Evolutionary conservation across 2,113 vertebrate genomes (phyloP).

Genomic region (Scytalopus superciliaris): DNA sequence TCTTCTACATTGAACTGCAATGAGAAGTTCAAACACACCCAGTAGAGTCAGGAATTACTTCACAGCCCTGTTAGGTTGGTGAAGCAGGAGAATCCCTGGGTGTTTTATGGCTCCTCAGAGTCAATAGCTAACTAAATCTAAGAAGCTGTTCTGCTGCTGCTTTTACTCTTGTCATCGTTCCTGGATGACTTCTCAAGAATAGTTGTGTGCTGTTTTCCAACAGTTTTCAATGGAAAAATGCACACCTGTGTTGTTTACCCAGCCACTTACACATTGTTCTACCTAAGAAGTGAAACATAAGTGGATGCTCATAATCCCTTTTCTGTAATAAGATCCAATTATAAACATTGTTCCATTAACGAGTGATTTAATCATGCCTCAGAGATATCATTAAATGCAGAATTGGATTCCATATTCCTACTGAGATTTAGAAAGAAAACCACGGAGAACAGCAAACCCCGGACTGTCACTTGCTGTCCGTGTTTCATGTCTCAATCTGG

Average conservation of each 20-base stretch:
- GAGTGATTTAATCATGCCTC: neutral
- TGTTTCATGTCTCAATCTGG: neutral
- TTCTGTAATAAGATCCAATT: neutral
- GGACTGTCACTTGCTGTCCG: neutral
- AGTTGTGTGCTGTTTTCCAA: rapidly evolving
- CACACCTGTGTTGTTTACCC: neutral
- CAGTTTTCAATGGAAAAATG: neutral
- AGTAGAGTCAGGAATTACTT: neutral
- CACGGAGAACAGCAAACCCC: neutral
- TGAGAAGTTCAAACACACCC: neutral
- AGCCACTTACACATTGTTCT: neutral
- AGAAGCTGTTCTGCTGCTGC: neutral
- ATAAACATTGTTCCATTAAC: slow-evolving; percentile 4
- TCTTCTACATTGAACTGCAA: neutral
- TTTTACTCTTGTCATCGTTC: neutral
- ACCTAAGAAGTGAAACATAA: neutral
- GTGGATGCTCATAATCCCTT: neutral
- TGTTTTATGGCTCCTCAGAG: neutral
- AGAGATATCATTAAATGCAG: slow-evolving; percentile 20
- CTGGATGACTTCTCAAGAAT: neutral
- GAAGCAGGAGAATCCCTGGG: neutral
- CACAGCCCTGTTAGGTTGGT: neutral
- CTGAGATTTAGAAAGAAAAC: neutral
- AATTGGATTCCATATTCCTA: neutral
- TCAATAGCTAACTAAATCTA: neutral